Evolutionary conservation across 2,888 invertebrate genomes (phyloP).

Genomic region (Orthosia incerta): DNA sequence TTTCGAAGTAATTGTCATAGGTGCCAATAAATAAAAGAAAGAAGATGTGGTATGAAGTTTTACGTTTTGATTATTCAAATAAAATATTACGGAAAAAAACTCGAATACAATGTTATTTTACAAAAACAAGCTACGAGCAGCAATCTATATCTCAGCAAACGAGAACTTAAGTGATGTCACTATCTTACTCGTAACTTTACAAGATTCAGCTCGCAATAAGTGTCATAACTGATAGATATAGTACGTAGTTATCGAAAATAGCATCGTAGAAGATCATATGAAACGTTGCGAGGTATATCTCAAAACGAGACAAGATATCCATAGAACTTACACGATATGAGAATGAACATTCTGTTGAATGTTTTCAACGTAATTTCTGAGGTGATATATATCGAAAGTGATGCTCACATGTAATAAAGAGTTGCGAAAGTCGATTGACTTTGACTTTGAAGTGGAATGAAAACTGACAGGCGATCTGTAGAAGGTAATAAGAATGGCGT

Average conservation of each 20-base stretch:
- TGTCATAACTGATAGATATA: constrained; percentile 37
- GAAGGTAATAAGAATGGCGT: neutral
- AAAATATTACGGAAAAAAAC: neutral
- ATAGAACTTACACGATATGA: constrained; percentile 24
- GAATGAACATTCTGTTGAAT: constrained; percentile 35
- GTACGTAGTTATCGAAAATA: constrained; percentile 42
- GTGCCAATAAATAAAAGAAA: too few species aligned
- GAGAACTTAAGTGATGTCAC: constrained; percentile 18
- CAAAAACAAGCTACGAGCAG: neutral
- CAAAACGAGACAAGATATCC: constrained; percentile 25
- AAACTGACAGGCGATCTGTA: neutral
- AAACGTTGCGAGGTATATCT: constrained; percentile 30
- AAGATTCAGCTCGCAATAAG: constrained; percentile 30
- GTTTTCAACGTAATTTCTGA: constrained; percentile 30
- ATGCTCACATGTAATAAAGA: constrained; percentile 7
- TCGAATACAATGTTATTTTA: neutral
- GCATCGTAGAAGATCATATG: constrained; percentile 37
- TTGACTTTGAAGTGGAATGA: constrained; percentile 31
- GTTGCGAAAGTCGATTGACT: constrained; percentile 14
- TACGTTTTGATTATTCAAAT: neutral
- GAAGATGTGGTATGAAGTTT: too few species aligned
- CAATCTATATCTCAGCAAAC: constrained; percentile 5
- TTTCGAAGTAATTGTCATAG: too few species aligned
- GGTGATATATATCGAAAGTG: constrained; percentile 38
- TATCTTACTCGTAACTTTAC: constrained; percentile 7